Evolutionary conservation across 2,888 invertebrate species (phyloP).

Genomic region (Daptonema setosum): DNA sequence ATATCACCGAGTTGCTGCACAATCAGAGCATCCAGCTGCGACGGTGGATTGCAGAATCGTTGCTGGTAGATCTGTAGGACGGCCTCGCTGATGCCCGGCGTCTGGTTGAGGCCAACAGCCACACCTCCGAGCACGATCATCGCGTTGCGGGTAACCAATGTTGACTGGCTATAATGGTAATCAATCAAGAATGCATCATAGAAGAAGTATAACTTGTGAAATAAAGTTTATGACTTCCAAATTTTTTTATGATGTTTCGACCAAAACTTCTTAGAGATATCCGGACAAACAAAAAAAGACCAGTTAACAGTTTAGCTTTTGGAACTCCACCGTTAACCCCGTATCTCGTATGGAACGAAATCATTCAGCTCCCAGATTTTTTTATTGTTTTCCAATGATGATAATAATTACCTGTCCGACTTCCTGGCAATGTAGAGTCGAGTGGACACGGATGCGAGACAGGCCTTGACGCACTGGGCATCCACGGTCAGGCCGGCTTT

Average conservation of each 20-base stretch:
- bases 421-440: constrained; percentile 58
- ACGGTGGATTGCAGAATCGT: constrained; percentile 70
- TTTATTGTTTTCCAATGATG: no score
- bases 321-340: no score
- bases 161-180: constrained; percentile 61
- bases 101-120: constrained; percentile 74
- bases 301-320: no score
- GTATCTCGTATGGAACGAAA: no score
- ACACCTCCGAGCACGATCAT: constrained; percentile 92
- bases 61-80: constrained; percentile 86
- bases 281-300: no score
- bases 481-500: constrained; percentile 70
- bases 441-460: constrained; percentile 85
- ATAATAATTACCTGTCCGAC: neutral
- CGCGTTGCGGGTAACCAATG: constrained; percentile 79
- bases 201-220: no score
- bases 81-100: constrained; percentile 41
- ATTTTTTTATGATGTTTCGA: no score
- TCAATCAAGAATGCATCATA: no score
- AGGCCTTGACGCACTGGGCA: constrained; percentile 73
- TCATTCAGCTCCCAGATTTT: no score
- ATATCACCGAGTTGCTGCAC: constrained; percentile 93
- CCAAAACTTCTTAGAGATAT: no score
- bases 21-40: constrained; percentile 71
- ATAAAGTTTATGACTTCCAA: no score